These are phyloP conservation scores for Portevinia maculata DNA, from an alignment of 2,888 invertebrate genomes.

Conservation along the genomic window DNA sequence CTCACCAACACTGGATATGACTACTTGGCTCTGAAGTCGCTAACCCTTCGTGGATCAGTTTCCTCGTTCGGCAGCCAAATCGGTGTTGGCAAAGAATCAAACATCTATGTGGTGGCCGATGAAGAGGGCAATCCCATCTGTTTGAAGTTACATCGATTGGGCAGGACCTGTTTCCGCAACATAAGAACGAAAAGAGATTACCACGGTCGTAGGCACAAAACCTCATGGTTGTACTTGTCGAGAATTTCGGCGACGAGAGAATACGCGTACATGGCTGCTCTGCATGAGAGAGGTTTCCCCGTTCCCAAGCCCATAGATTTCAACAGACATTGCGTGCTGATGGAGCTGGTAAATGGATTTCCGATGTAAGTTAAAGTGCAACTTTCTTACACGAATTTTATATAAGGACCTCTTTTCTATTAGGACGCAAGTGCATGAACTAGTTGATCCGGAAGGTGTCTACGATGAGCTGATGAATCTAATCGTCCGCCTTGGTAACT, in stretches of 20 bases:
- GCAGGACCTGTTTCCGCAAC: conserved; percentile 97
- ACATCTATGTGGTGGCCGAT: conserved; percentile 95
- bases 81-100: conserved; percentile 99
- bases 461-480: conserved; percentile 98
- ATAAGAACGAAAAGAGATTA: conserved; percentile 98
- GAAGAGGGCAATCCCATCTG: conserved; percentile 91
- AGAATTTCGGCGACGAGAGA: conserved; percentile 98
- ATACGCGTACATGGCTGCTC: conserved; percentile 98
- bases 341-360: conserved; percentile 94
- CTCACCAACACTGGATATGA: conserved; percentile 98
- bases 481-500: conserved; percentile 94
- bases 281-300: conserved; percentile 95
- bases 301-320: conserved; percentile 97
- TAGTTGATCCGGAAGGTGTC: conserved; percentile 88
- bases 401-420: conserved; percentile 15
- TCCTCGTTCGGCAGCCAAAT: conserved; percentile 98
- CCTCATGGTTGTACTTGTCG: conserved; percentile 98
- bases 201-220: conserved; percentile 93
- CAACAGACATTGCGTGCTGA: conserved; percentile 97
- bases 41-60: conserved; percentile 90
- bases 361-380: conserved; percentile 86
- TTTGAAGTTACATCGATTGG: conserved; percentile 95
- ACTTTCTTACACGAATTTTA: neutral
- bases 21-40: conserved; percentile 95
- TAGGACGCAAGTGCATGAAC: conserved; percentile 87